Conservation (phyloP, 2,888 invertebrate species). For the Cephus pygmeus region DNA sequence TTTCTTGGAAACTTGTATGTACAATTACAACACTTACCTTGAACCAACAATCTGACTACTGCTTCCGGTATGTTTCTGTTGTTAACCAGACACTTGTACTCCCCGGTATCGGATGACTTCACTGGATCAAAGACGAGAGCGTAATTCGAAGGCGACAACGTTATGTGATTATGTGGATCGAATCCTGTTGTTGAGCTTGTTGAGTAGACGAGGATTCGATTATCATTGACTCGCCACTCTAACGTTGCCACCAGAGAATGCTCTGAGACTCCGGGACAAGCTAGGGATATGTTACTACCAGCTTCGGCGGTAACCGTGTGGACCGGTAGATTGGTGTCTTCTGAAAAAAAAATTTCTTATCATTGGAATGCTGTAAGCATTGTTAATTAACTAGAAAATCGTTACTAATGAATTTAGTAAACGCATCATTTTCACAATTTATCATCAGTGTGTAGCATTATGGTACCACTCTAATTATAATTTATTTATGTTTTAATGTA, state of each 20-base stretch:
- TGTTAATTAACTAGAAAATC: too few species aligned
- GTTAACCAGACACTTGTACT: slow-evolving; percentile 78
- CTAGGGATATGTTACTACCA: slow-evolving; percentile 74
- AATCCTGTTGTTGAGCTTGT: slow-evolving; percentile 69
- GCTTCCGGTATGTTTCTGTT: slow-evolving; percentile 76
- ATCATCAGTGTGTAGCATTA: too few species aligned
- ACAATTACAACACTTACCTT: slow-evolving; percentile 68
- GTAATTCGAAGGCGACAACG: slow-evolving; percentile 72
- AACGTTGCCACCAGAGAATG: slow-evolving; percentile 74
- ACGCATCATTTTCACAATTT: too few species aligned
- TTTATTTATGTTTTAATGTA: too few species aligned
- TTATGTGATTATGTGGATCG: slow-evolving; percentile 69
- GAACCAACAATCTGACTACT: slow-evolving; percentile 74
- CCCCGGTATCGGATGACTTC: slow-evolving; percentile 73
- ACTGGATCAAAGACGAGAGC: slow-evolving; percentile 74
- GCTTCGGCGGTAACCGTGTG: slow-evolving; percentile 73
- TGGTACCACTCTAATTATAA: too few species aligned
- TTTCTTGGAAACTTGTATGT: too few species aligned
- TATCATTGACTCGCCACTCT: slow-evolving; percentile 71
- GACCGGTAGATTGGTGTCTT: slow-evolving; percentile 71
- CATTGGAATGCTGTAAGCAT: too few species aligned
- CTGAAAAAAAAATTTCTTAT: slow-evolving; percentile 65
- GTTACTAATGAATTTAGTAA: too few species aligned
- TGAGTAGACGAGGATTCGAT: slow-evolving; percentile 69
- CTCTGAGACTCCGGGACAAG: slow-evolving; percentile 77